Conservation (phyloP, 2,888 invertebrate species). For the Atethmia centrago region DNA sequence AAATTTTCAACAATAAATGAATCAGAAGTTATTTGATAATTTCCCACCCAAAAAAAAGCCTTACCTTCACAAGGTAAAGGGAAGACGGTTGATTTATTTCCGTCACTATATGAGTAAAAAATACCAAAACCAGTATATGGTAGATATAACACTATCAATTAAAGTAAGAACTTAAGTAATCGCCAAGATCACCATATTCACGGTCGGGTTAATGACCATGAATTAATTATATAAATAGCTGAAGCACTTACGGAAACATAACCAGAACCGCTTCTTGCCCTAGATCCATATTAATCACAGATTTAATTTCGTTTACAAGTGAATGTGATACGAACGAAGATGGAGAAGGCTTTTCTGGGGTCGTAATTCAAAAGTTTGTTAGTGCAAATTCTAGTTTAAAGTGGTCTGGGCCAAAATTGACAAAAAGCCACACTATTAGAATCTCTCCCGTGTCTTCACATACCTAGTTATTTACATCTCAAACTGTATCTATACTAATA, state of each 20-base stretch:
- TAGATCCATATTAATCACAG: slow-evolving; percentile 21
- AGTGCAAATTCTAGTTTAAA: no score
- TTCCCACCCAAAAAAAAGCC: no score
- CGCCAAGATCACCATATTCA: not conserved
- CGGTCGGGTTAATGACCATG: slow-evolving; percentile 14
- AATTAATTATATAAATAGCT: not conserved
- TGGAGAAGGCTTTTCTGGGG: not conserved
- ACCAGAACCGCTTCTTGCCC: not conserved
- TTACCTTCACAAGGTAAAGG: no score
- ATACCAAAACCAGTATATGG: not conserved
- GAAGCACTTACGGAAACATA: not conserved
- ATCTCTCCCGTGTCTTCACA: not conserved
- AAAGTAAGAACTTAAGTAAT: not conserved
- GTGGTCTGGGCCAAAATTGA: no score
- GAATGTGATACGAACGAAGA: not conserved
- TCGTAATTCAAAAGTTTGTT: not conserved
- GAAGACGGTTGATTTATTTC: not conserved
- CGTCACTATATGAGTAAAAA: not conserved
- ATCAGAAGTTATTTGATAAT: no score
- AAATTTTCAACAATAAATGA: no score
- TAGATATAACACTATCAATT: not conserved
- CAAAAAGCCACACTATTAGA: not conserved
- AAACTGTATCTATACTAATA: not conserved
- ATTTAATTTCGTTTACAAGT: not conserved
- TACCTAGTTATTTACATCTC: not conserved